Evolutionary conservation across 2,113 vertebrate species (phyloP), one percentile per base, ranked within the genome.

Genomic region (Paraplagusia blochii): DNA sequence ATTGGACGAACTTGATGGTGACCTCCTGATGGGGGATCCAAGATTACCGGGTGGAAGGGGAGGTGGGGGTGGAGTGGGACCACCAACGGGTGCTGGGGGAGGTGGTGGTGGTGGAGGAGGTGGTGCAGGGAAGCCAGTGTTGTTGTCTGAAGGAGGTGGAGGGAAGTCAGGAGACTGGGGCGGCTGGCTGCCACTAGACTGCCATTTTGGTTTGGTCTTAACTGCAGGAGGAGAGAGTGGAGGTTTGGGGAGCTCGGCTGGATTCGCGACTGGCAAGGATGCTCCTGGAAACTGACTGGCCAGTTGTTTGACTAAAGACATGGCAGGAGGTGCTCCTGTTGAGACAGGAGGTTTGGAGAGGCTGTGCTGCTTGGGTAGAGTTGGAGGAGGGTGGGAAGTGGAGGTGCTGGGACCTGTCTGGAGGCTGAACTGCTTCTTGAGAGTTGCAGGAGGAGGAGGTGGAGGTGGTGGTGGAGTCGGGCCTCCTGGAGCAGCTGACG

Each of bases 181-280:
- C 73, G 79, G 85, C 0, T 82, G 81, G 1, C 90, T 63, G 3
- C 92, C 83, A 3, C 87, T 66, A 0, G 94, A 94, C 82, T 96
- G 95, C 95, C 95, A 97, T 84, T 92, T 96, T 63, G 95, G 95
- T 79, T 97, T 97, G 39, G 93, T 92, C 76, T 95, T 98, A 42
- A 99, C 95, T 7, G 94, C 94, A 14, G 96, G 95, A 7, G 94
- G 92, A 0, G 95, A 97, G 50, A 91, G 91, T 0, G 95, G 94
- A 4, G 89, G 74, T 65, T 77, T 93, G 56, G 0, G 90, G 79
- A 42, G 76, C 40, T 62, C 82, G 61, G 53, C 52, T 90, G 93
- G 43, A 70, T 17, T 84, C 42, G 56, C 43, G 5, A 57, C 52
- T 39, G 60, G 77, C 8, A 71, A 11, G 1, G 92, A 67, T 4